These are phyloP conservation scores for Zaprionus capensis DNA, from an alignment of 1,140 invertebrate species.

Conservation along the genomic window DNA sequence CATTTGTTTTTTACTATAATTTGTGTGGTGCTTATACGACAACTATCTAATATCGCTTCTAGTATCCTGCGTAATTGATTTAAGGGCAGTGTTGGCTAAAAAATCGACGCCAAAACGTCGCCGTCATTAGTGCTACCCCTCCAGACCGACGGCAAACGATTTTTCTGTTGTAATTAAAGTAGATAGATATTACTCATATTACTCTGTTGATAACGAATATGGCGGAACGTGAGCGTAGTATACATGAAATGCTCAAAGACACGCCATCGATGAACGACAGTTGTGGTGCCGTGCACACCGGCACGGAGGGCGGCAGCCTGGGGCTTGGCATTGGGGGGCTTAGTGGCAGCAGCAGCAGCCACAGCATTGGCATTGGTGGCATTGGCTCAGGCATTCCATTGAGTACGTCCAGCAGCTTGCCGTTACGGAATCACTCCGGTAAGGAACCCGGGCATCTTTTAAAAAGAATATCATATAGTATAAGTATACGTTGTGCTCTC, in stretches of 20 bases:
- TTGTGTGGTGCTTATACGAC: conserved; percentile 1
- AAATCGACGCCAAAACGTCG: background rate
- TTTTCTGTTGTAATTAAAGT: conserved; percentile 43
- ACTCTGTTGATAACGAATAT: conserved; percentile 39
- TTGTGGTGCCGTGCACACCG: conserved; percentile 90
- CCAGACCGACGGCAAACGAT: conserved; percentile 34
- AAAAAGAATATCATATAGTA: too few species aligned
- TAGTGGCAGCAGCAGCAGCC: conserved; percentile 59
- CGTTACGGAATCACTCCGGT: conserved; percentile 85
- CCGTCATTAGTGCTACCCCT: conserved; percentile 8
- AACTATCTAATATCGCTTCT: background rate
- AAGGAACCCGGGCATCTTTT: background rate
- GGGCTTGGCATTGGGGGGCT: conserved; percentile 39
- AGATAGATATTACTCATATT: conserved; percentile 10
- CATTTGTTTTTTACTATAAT: conserved; percentile 1
- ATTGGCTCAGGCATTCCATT: conserved; percentile 55
- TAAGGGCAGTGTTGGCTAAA: background rate
- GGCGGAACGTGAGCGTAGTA: conserved; percentile 88
- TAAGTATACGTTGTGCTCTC: background rate
- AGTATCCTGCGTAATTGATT: conserved; percentile 34
- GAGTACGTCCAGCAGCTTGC: conserved; percentile 75
- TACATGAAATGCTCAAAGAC: conserved; percentile 95
- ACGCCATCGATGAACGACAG: conserved; percentile 91
- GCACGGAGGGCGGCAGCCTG: conserved; percentile 85
- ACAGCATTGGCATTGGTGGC: conserved; percentile 43